Evolutionary conservation across 2,113 vertebrate species (phyloP), one percentile per base, ranked within the genome.

Genomic region (Andinoacara biseriatus): DNA sequence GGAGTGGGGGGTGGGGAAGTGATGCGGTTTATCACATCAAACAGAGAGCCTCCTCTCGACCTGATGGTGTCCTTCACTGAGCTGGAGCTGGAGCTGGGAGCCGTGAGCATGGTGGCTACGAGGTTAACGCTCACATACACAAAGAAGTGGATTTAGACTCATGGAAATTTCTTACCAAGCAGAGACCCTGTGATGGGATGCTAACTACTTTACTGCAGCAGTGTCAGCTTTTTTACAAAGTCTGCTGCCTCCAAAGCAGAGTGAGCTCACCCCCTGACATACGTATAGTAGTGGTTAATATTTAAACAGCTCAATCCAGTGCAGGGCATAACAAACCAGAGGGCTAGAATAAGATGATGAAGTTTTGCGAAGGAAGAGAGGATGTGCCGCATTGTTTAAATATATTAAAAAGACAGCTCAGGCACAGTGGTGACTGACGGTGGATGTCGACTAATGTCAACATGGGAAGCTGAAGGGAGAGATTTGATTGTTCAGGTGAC

Each of bases 301-400:
- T 94, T 94, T 92, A 86, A 95, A 89, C 79, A 90, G 81, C 31
- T 81, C 49, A 58, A 62, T 83, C 72, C 59, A 75, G 76, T 38
- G 78, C 72, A 80, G 54, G 61, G 76, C 85, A 61, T 76, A 85
- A 89, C 69, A 92, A 90, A 89, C 77, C 81, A 24, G 38, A 58
- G 24, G 56, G 61, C 3, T 18, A 3, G 49, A 79, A 85, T 52
- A 76, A 74, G 60, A 69, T 10, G 74, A 61, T 9, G 1, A 46
- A 52, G 46, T 33, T 29, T 10, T 58, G 61, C 24, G 9, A 5
- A 56, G 18, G 76, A 59, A 56, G 6, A 26, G 33, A 29, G 20
- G 40, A 31, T 74, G 57, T 31, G 33, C 46, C 46, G 74, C 74
- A 85, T 5, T 52, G 81, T 31, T 83, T 33, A 46, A 60, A 81